Conservation (phyloP, 2,113 vertebrate genomes). For the Rhinopithecus roxellana region DNA sequence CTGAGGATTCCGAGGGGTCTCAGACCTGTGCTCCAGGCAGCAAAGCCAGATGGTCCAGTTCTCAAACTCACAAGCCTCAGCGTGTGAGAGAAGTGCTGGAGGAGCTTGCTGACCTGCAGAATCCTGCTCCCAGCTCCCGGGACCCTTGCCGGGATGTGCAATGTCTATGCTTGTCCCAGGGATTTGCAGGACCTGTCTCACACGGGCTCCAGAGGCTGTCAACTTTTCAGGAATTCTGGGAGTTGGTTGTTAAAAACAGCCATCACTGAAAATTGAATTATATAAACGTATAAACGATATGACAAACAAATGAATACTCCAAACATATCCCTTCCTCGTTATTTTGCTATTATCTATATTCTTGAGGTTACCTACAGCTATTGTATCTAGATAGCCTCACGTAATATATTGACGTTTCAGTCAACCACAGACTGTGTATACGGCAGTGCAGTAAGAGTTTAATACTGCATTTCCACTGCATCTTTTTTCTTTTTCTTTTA, state of each 20-base stretch:
- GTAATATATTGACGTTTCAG: background rate
- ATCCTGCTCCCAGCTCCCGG: background rate
- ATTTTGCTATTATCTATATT: background rate
- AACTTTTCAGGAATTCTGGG: background rate
- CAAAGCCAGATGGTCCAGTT: background rate
- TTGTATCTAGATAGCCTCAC: too few species aligned
- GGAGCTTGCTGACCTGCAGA: too few species aligned
- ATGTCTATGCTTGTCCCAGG: background rate
- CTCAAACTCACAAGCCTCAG: background rate
- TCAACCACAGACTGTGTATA: background rate
- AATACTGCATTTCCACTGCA: background rate
- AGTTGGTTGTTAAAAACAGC: background rate
- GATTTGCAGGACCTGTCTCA: background rate
- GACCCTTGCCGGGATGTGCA: background rate
- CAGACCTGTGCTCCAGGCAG: background rate
- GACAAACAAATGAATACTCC: background rate
- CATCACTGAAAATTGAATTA: background rate
- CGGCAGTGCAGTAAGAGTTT: background rate
- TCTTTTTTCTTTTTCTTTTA: background rate
- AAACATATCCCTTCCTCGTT: background rate
- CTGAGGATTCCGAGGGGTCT: accelerated
- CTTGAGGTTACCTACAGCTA: background rate
- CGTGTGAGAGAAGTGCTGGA: background rate
- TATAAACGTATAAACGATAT: background rate
- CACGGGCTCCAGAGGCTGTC: too few species aligned